These are phyloP conservation scores for Oryzias woworae DNA, from an alignment of 2,113 vertebrate genomes.

Conservation along the genomic window DNA sequence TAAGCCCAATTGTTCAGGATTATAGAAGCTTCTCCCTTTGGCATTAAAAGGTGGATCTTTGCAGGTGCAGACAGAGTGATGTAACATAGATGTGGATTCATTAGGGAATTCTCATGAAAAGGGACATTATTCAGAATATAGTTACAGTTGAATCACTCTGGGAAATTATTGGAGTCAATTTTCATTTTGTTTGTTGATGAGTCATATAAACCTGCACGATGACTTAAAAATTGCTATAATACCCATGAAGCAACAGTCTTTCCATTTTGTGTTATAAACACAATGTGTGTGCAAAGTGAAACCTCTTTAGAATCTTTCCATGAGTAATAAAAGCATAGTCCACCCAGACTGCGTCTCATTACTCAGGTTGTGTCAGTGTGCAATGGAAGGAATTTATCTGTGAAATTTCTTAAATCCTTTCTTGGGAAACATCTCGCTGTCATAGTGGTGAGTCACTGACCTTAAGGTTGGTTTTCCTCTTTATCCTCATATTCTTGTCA, in stretches of 20 bases:
- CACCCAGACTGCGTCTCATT: slow-evolving; percentile 22
- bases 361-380: slow-evolving; percentile 4
- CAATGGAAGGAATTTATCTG: not conserved
- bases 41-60: slow-evolving; percentile 41
- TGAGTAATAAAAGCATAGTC: slow-evolving; percentile 33
- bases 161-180: not conserved
- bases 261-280: slow-evolving; percentile 4
- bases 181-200: not conserved
- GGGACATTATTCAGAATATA: not conserved
- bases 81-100: slow-evolving; percentile 28
- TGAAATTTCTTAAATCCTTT: slow-evolving; percentile 10
- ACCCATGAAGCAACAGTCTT: slow-evolving; percentile 9
- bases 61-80: slow-evolving; percentile 50
- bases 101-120: slow-evolving; percentile 29
- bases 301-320: not conserved
- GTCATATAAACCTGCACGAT: slow-evolving; percentile 1
- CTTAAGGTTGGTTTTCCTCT: slow-evolving; percentile 12
- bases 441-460: slow-evolving; percentile 43
- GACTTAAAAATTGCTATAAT: not conserved
- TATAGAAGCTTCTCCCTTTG: slow-evolving; percentile 48
- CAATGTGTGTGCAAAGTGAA: slow-evolving; percentile 20
- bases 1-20: slow-evolving; percentile 52
- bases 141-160: not conserved
- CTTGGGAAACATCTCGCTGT: slow-evolving; percentile 13
- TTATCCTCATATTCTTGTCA: slow-evolving; percentile 27